Conservation (phyloP, 2,113 vertebrate genomes). For the Apus apus region DNA sequence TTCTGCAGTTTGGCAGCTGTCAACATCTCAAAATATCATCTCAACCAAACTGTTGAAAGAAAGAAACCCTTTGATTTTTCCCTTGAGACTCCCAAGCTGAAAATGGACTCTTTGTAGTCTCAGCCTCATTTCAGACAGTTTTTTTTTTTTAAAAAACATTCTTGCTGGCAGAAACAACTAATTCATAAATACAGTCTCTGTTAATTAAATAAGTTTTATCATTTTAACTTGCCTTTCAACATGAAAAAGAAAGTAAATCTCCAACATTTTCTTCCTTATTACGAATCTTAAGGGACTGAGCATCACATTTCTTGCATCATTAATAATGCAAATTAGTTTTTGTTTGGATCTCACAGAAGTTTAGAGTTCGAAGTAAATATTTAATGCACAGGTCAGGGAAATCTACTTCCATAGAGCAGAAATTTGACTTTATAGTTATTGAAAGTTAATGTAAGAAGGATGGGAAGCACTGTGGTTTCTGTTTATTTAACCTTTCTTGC, state of each 20-base stretch:
- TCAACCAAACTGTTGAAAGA: slow-evolving; percentile 79
- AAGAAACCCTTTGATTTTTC: slow-evolving; percentile 75
- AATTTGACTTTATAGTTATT: slow-evolving; percentile 20
- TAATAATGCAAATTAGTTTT: slow-evolving; percentile 76
- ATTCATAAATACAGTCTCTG: slow-evolving; percentile 68
- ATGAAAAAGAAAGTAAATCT: slow-evolving; percentile 59
- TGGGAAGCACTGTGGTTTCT: slow-evolving; percentile 14
- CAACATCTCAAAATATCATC: slow-evolving; percentile 80
- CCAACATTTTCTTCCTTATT: slow-evolving; percentile 60
- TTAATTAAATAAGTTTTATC: slow-evolving; percentile 77
- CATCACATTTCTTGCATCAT: slow-evolving; percentile 66
- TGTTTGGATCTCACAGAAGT: slow-evolving; percentile 58
- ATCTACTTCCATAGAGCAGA: slow-evolving; percentile 19
- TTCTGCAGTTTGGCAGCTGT: slow-evolving; percentile 77
- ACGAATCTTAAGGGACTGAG: slow-evolving; percentile 40
- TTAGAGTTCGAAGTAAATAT: slow-evolving; percentile 75
- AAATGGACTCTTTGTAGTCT: slow-evolving; percentile 78
- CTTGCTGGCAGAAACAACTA: slow-evolving; percentile 66
- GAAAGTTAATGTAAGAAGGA: slow-evolving; percentile 51
- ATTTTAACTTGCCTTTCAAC: slow-evolving; percentile 67
- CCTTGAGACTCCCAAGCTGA: slow-evolving; percentile 71
- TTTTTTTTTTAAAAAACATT: not conserved
- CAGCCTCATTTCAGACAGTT: slow-evolving; percentile 69
- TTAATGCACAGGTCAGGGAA: slow-evolving; percentile 71
- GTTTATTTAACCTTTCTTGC: slow-evolving; percentile 58